A percentile compares a stretch with the other conserved stretches of the same genome.
Evolutionary conservation across 2,113 vertebrate genomes (phyloP).

Genomic region (Ascaphus truei): DNA sequence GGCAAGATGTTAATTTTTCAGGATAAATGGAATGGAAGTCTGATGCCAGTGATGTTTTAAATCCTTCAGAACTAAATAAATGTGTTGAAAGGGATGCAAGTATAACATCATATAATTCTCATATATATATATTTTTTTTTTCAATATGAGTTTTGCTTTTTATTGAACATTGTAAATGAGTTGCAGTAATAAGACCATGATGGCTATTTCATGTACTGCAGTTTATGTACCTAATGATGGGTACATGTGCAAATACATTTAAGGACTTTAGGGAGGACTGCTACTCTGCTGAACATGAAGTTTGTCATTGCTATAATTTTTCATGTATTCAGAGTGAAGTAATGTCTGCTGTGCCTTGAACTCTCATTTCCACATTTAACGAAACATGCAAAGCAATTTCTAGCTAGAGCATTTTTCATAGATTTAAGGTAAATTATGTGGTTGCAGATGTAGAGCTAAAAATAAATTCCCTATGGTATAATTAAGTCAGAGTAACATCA

Average conservation of each 20-base stretch:
- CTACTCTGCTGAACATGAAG: slow-evolving; percentile 43
- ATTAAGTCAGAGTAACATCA: not conserved
- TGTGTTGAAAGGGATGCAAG: not conserved
- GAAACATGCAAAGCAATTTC: slow-evolving; percentile 39
- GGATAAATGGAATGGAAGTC: not conserved
- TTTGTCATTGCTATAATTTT: slow-evolving; percentile 47
- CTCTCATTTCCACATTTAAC: slow-evolving; percentile 9
- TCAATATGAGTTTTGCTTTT: not conserved
- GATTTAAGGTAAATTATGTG: not conserved
- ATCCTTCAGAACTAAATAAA: not conserved
- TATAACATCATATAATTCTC: too few species aligned
- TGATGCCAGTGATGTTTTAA: not conserved
- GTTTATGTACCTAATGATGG: slow-evolving; percentile 43
- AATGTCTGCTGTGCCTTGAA: slow-evolving; percentile 27
- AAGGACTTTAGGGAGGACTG: slow-evolving; percentile 34
- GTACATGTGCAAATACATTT: not conserved
- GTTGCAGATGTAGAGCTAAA: not conserved
- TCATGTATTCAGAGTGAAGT: slow-evolving; percentile 34
- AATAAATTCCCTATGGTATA: not conserved
- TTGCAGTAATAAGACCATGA: not conserved
- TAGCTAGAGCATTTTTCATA: slow-evolving; percentile 1
- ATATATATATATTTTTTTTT: not conserved
- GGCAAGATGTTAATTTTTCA: not conserved
- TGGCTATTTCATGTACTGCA: not conserved
- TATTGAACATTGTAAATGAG: not conserved